These are phyloP conservation scores for Lordiphosa andalusiaca DNA, from an alignment of 2,888 invertebrate genomes.

Conservation along the genomic window DNA sequence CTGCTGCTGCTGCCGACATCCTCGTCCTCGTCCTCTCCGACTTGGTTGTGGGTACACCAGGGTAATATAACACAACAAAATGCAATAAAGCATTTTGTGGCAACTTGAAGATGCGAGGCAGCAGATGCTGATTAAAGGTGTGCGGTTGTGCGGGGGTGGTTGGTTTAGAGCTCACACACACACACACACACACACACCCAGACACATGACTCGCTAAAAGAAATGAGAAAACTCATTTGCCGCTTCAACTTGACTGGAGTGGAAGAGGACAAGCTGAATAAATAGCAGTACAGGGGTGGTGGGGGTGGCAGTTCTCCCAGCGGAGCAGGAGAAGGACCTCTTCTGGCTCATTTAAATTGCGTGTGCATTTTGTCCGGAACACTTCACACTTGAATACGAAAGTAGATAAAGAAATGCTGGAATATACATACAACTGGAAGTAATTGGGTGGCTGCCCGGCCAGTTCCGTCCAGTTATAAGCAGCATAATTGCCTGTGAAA, in stretches of 20 bases:
- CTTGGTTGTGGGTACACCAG: conserved; percentile 49
- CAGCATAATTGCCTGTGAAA: conserved; percentile 35
- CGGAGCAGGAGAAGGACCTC: conserved; percentile 10
- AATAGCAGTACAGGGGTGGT: background rate
- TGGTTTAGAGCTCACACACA: conserved; percentile 6
- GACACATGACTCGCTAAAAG: conserved; percentile 28
- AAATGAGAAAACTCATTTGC: conserved; percentile 68
- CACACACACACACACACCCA: conserved; percentile 6
- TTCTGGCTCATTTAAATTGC: conserved; percentile 69
- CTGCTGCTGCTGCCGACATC: conserved; percentile 41
- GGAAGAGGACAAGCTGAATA: conserved; percentile 3
- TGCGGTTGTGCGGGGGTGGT: conserved; percentile 50
- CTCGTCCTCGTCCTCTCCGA: too few relatives aligned
- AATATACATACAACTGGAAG: conserved; percentile 58
- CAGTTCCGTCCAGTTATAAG: too few relatives aligned
- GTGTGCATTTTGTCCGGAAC: conserved; percentile 61
- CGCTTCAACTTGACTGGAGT: conserved; percentile 48
- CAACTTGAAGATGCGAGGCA: conserved; percentile 75
- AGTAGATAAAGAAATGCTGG: conserved; percentile 70
- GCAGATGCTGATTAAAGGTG: conserved; percentile 77
- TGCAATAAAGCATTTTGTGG: conserved; percentile 77
- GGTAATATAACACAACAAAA: conserved; percentile 76
- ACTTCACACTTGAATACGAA: conserved; percentile 74
- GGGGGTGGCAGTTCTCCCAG: conserved; percentile 6
- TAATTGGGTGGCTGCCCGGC: conserved; percentile 70